A percentile compares a stretch with the other conserved stretches of the same genome.
phyloP scores from a whole-genome alignment of 2,888 invertebrate species.

The Hirtodrosophila duncani region DNA sequence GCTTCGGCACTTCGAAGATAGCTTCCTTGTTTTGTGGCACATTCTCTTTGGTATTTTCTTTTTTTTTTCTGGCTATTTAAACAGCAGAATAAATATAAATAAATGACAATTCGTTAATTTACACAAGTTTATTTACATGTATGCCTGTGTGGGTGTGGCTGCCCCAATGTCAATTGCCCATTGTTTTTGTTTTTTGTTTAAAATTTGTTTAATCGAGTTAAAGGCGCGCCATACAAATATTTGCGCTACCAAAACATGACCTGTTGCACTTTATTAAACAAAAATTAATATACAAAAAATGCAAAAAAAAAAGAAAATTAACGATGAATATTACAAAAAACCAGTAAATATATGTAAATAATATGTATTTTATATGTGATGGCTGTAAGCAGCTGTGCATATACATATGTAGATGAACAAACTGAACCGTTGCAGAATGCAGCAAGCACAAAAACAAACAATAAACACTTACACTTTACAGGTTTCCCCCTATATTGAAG shows the following conservation, averaged over 20 bases:
- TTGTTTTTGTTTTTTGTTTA: too few species aligned
- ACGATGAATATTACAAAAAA: constrained; percentile 9
- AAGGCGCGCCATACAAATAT: constrained; percentile 66
- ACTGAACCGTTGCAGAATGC: constrained; percentile 14
- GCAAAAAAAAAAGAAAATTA: constrained; percentile 25
- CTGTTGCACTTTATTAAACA: constrained; percentile 60
- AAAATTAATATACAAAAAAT: constrained; percentile 24
- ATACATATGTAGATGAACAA: constrained; percentile 13
- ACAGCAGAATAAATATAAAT: constrained; percentile 8
- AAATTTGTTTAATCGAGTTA: constrained; percentile 36
- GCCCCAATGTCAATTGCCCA: constrained; percentile 58
- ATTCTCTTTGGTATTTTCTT: constrained; percentile 9
- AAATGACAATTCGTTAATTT: constrained; percentile 14
- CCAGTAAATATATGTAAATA: constrained; percentile 46
- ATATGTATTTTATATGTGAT: constrained; percentile 33
- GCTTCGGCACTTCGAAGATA: too few species aligned
- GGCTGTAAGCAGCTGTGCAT: constrained; percentile 59
- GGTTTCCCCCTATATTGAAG: constrained; percentile 55
- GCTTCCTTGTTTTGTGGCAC: too few species aligned
- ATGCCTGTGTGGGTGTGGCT: constrained; percentile 33
- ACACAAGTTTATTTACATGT: constrained; percentile 10
- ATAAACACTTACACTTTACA: constrained; percentile 51
- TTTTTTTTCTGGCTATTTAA: constrained; percentile 7
- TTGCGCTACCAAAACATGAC: constrained; percentile 54
- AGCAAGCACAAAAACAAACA: constrained; percentile 47